These are phyloP conservation scores for Meriones psammophilus DNA, from an alignment of 2,797 vertebrate species.

Conservation along the genomic window DNA sequence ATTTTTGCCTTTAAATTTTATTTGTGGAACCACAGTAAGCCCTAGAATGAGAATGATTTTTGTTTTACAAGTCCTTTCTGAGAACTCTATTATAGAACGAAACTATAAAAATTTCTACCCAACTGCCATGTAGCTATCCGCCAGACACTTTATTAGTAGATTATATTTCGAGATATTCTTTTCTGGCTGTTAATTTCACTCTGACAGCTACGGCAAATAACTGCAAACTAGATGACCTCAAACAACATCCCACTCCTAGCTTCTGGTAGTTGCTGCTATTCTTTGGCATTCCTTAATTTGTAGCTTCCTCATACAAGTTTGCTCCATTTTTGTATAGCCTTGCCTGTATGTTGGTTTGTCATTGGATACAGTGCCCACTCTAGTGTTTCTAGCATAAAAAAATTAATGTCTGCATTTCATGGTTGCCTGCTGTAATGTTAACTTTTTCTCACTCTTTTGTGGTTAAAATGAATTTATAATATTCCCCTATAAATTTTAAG, in stretches of 20 bases:
- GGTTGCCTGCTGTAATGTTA: not conserved
- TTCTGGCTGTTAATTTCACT: not conserved
- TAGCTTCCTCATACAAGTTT: not conserved
- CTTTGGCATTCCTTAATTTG: not conserved
- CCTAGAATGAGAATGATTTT: constrained; percentile 17
- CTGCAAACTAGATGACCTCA: not conserved
- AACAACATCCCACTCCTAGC: not conserved
- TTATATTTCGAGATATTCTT: constrained; percentile 26
- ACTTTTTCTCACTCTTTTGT: not conserved
- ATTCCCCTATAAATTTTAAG: not conserved
- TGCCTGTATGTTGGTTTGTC: not conserved
- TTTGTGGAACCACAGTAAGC: not conserved
- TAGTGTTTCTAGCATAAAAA: not conserved
- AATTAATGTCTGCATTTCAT: not conserved
- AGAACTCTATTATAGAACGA: not conserved
- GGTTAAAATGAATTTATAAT: not conserved
- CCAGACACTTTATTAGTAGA: not conserved
- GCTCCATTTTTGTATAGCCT: not conserved
- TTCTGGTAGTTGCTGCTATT: not conserved
- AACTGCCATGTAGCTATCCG: not conserved
- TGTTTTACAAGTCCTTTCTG: not conserved
- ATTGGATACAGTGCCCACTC: not conserved
- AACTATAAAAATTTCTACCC: not conserved
- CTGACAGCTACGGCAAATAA: not conserved
- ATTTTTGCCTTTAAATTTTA: constrained; percentile 12